phyloP scores from a whole-genome alignment of 2,888 invertebrate species.

The Heteropelma amictum region DNA sequence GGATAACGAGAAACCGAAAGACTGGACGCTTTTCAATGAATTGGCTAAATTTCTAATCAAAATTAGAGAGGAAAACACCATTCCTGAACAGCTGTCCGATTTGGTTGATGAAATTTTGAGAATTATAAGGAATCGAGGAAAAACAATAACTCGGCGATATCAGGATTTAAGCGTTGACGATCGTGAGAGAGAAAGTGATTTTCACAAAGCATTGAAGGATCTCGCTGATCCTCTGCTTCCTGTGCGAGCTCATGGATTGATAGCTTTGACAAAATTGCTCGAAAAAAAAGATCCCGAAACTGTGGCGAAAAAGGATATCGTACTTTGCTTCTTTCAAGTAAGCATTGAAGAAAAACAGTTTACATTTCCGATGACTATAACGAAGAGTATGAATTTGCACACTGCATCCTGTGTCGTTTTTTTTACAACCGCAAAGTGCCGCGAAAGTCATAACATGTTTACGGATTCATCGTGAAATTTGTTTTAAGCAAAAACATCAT shows the following conservation, averaged over 20 bases:
- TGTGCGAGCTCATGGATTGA: slow-evolving; percentile 89
- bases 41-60: slow-evolving; percentile 69
- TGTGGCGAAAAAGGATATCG: slow-evolving; percentile 82
- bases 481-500: too few relatives aligned
- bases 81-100: slow-evolving; percentile 61
- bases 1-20: slow-evolving; percentile 60
- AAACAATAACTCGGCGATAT: slow-evolving; percentile 58
- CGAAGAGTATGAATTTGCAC: too few relatives aligned
- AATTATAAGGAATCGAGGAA: slow-evolving; percentile 70
- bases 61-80: slow-evolving; percentile 19
- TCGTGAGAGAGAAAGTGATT: slow-evolving; percentile 75
- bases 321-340: slow-evolving; percentile 87
- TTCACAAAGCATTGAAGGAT: slow-evolving; percentile 83
- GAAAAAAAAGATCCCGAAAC: slow-evolving; percentile 83
- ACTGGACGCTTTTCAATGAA: slow-evolving; percentile 71
- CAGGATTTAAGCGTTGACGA: slow-evolving; percentile 65
- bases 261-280: slow-evolving; percentile 86
- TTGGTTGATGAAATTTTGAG: slow-evolving; percentile 70
- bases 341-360: slow-evolving; percentile 51
- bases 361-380: too few relatives aligned
- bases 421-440: too few relatives aligned
- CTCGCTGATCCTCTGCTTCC: slow-evolving; percentile 86
- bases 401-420: too few relatives aligned
- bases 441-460: too few relatives aligned
- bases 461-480: too few relatives aligned